phyloP scores from a whole-genome alignment of 2,888 invertebrate genomes.

The Ichneumoninae sp. region DNA sequence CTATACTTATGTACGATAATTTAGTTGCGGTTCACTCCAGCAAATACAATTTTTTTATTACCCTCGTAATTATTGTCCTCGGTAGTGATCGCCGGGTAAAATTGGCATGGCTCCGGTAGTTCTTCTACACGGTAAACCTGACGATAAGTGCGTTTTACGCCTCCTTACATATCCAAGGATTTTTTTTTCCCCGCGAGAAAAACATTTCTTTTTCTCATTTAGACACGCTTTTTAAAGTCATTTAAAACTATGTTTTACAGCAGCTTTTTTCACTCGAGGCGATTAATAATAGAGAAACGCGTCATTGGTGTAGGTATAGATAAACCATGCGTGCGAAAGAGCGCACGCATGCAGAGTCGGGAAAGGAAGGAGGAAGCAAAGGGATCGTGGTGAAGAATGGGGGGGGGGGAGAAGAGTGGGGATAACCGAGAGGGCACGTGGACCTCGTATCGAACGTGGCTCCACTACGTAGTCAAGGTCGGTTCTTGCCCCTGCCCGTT shows the following conservation, averaged over 20 bases:
- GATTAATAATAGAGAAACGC: neutral
- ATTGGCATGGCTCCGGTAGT: neutral
- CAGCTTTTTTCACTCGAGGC: neutral
- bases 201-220: neutral
- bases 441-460: slow-evolving; percentile 79
- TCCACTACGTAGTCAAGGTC: slow-evolving; percentile 81
- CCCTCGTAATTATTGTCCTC: neutral
- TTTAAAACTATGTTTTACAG: neutral
- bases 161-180: neutral
- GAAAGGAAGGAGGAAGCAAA: slow-evolving; percentile 58
- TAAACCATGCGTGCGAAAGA: slow-evolving; percentile 43
- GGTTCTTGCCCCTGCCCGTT: slow-evolving; percentile 80
- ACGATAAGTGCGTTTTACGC: neutral
- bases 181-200: neutral
- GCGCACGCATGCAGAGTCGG: slow-evolving; percentile 48
- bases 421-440: slow-evolving; percentile 65
- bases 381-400: slow-evolving; percentile 21
- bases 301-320: slow-evolving; percentile 40
- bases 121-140: neutral
- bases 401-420: slow-evolving; percentile 39
- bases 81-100: neutral
- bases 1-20: neutral
- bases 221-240: neutral
- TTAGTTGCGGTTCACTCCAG: neutral
- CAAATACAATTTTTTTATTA: neutral